Evolutionary conservation across 1,140 invertebrate species (phyloP).

Genomic region (Saxidomus purpurata): DNA sequence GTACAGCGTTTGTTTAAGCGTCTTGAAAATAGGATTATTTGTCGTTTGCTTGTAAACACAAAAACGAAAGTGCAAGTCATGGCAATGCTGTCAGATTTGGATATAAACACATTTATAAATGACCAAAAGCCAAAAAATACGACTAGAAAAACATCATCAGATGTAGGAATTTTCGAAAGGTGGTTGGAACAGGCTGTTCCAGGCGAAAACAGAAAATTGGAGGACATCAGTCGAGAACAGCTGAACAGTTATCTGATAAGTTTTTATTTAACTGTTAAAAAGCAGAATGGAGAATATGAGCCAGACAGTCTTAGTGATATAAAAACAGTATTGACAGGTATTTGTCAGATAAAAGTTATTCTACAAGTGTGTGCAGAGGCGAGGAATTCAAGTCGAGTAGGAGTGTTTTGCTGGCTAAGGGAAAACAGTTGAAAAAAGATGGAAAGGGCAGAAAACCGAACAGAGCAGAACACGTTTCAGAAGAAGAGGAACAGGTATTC

Average conservation of each 20-base stretch:
- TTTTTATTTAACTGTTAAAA: no score
- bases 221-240: neutral
- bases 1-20: no score
- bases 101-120: neutral
- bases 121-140: neutral
- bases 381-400: neutral
- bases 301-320: neutral
- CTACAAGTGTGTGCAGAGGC: neutral
- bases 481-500: no score
- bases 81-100: neutral
- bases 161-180: neutral
- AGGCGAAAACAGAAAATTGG: neutral
- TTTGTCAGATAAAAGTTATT: neutral
- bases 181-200: neutral
- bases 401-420: neutral
- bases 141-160: neutral
- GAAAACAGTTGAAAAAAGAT: conserved; percentile 9
- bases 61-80: no score
- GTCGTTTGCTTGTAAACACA: no score
- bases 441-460: conserved; percentile 4
- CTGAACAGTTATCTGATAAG: neutral
- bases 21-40: no score
- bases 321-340: neutral
- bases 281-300: no score
- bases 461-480: neutral